Conservation (phyloP, 2,797 vertebrate genomes). For the Micropoecilia bifurca region DNA sequence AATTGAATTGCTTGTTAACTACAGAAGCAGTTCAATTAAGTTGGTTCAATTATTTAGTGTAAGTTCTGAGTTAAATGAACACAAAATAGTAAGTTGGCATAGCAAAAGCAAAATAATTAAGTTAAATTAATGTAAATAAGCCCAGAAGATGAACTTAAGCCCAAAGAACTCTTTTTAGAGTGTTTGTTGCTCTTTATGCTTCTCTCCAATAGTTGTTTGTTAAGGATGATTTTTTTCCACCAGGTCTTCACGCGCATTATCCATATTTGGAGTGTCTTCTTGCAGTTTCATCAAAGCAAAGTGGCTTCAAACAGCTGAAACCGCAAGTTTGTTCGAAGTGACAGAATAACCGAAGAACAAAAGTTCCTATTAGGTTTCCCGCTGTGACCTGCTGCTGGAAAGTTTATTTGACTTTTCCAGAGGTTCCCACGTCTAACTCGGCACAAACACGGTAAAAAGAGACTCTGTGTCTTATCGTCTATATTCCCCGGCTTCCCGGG, state of each 20-base stretch:
- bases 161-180: no score
- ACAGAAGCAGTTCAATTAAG: no score
- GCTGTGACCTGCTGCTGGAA: constrained; percentile 19
- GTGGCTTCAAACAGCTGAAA: constrained; percentile 20
- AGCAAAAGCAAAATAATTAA: no score
- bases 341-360: constrained; percentile 13
- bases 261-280: constrained; percentile 3
- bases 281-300: constrained; percentile 23
- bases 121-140: no score
- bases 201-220: background rate
- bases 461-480: background rate
- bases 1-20: no score
- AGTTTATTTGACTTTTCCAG: constrained; percentile 24
- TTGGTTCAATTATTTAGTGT: no score
- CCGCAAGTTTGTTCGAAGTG: constrained; percentile 24
- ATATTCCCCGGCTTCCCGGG: constrained; percentile 4
- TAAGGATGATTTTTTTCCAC: background rate
- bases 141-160: no score
- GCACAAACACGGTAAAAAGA: background rate
- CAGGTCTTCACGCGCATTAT: background rate
- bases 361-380: background rate
- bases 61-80: no score
- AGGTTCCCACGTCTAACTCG: constrained; percentile 25
- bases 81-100: no score
- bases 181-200: background rate